Conservation (phyloP, 2,113 vertebrate genomes). For the Mugil cephalus region DNA sequence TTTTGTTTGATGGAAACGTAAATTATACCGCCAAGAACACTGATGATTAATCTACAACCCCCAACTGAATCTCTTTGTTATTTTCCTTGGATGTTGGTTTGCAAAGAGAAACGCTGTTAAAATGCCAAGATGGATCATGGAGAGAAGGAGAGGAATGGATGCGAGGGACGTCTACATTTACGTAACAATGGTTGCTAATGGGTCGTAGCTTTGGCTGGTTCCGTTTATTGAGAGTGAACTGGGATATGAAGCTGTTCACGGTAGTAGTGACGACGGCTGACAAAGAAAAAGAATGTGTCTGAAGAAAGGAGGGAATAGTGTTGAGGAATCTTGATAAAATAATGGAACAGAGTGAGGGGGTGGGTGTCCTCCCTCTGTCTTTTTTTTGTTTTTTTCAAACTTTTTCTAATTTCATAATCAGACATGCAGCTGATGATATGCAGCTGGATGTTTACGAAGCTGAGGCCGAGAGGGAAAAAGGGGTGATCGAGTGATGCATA, state of each 20-base stretch:
- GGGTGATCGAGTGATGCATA: conserved; percentile 42
- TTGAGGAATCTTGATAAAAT: neutral
- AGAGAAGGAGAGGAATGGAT: conserved; percentile 3
- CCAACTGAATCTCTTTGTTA: conserved; percentile 31
- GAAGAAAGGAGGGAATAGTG: neutral
- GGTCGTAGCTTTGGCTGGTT: conserved; percentile 10
- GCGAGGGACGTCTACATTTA: conserved; percentile 38
- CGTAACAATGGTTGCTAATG: conserved; percentile 18
- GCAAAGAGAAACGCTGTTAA: conserved; percentile 46
- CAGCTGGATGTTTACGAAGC: conserved; percentile 60
- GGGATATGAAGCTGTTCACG: neutral
- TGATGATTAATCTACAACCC: conserved; percentile 32
- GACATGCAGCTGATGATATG: conserved; percentile 26
- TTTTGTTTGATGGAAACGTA: conserved; percentile 25
- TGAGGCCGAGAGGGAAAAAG: neutral
- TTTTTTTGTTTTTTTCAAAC: conserved; percentile 13
- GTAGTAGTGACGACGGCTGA: neutral
- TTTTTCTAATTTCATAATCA: conserved; percentile 54
- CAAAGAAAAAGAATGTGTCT: neutral
- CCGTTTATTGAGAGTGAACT: conserved; percentile 5
- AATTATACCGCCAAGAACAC: conserved; percentile 45
- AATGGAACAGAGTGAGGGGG: accelerated
- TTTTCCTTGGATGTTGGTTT: conserved; percentile 54
- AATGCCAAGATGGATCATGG: conserved; percentile 42
- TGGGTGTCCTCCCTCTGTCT: neutral